Evolutionary conservation across 2,888 invertebrate species (phyloP), one percentile per base, ranked within the genome.

Genomic region (Empis livida): DNA sequence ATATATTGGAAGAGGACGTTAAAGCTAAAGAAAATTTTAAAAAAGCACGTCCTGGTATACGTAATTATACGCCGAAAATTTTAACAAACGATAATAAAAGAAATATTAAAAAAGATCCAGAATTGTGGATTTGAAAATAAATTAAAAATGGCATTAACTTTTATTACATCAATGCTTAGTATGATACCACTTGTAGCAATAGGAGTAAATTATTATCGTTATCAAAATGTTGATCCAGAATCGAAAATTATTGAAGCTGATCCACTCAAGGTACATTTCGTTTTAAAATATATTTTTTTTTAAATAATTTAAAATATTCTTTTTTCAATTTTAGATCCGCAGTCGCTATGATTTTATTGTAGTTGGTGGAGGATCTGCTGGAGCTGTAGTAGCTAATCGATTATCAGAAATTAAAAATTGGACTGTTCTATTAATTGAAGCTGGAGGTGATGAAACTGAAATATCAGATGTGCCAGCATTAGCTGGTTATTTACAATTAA

Each of bases 351-450:
- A 90, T 67, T 94, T 89, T 64, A 78, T 90, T 57, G 76, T 90
- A 59, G 78, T 92, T 48, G 92, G 92, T 40, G 89, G 83, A 14
- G 92, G 92, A 35, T 90, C 90, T 8, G 91, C 91, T 1, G 92
- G 92, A 23, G 87, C 91, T 3, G 91, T 91, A 44, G 76, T 91
- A 43, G 91, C 91, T 45, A 87, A 85, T 54, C 77, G 89, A 17
- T 74, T 90, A 51, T 86, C 87, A 6, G 89, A 89, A 67, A 74
- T 84, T 45, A 72, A 77, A 55, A 84, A 86, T 63, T 89, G 89
- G 89, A 82, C 80, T 8, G 83, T 91, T 10, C 71, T 92, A 51
- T 73, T 92, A 8, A 64, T 92, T 48, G 92, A 92, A 67, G 91
- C 91, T 2, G 90, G 91, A 35, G 82, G 84, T 39, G 87, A 91